Evolutionary conservation across 2,113 vertebrate genomes (phyloP).

Genomic region (Salvator merianae): DNA sequence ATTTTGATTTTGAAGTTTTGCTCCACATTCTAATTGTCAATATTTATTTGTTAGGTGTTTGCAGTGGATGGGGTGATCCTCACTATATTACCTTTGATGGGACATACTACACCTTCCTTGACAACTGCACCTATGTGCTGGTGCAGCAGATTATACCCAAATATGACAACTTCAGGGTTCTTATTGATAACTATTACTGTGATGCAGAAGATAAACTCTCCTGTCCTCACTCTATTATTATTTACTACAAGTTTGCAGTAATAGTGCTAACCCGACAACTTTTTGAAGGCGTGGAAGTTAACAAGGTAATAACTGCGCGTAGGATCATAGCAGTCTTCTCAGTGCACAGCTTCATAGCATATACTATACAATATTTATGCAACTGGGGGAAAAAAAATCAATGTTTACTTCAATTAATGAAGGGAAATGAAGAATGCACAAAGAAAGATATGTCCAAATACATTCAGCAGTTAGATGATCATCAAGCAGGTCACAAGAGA

Average conservation of each 20-base stretch:
- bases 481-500: neutral
- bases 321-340: neutral
- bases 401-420: neutral
- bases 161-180: conserved; percentile 78
- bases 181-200: conserved; percentile 79
- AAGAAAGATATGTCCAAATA: too few relatives aligned
- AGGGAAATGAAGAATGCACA: neutral
- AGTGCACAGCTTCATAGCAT: neutral
- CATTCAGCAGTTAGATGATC: neutral
- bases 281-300: conserved; percentile 57
- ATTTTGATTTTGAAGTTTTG: neutral
- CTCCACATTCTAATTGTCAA: conserved; percentile 11
- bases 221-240: conserved; percentile 78
- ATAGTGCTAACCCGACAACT: conserved; percentile 74
- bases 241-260: conserved; percentile 74
- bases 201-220: conserved; percentile 67
- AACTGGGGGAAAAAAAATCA: too few relatives aligned
- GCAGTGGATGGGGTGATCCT: conserved; percentile 81
- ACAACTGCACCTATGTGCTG: conserved; percentile 87
- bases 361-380: neutral
- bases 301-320: conserved; percentile 76
- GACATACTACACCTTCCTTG: conserved; percentile 79
- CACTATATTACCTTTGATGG: conserved; percentile 91
- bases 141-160: conserved; percentile 82
- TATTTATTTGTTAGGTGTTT: conserved; percentile 79